Evolutionary conservation across 2,797 vertebrate species (phyloP).

Genomic region (Thaleichthys pacificus): DNA sequence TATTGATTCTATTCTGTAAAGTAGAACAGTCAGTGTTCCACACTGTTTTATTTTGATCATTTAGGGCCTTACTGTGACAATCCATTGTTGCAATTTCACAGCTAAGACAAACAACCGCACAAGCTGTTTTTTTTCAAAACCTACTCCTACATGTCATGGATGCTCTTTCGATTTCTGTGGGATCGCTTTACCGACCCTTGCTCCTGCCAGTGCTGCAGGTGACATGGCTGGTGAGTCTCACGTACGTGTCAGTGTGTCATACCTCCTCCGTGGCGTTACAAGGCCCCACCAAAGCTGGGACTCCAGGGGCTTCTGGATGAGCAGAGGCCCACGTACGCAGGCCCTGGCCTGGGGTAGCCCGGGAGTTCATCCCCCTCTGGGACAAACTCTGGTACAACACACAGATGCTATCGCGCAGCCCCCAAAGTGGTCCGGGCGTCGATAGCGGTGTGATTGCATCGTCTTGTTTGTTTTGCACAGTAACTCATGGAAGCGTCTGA

Average conservation of each 20-base stretch:
- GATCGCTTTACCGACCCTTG: too few relatives aligned
- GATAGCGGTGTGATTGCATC: slow-evolving; percentile 49
- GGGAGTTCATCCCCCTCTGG: slow-evolving; percentile 34
- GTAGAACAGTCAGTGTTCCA: neutral
- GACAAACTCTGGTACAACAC: slow-evolving; percentile 40
- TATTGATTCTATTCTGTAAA: too few relatives aligned
- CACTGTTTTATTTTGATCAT: neutral
- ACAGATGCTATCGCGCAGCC: slow-evolving; percentile 54
- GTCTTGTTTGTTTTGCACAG: slow-evolving; percentile 50
- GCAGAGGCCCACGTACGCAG: slow-evolving; percentile 50
- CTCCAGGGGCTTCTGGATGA: slow-evolving; percentile 46
- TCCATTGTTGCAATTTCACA: too few relatives aligned
- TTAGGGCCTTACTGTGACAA: too few relatives aligned
- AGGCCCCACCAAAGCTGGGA: slow-evolving; percentile 4
- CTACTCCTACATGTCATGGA: too few relatives aligned
- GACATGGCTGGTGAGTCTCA: too few relatives aligned
- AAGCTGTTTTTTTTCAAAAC: too few relatives aligned
- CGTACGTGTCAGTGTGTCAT: neutral
- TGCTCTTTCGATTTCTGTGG: too few relatives aligned
- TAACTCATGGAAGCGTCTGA: slow-evolving; percentile 17
- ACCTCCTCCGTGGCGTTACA: neutral
- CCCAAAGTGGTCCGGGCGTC: neutral
- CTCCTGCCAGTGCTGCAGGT: neutral
- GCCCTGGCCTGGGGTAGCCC: slow-evolving; percentile 45
- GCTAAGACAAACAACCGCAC: too few relatives aligned